A percentile compares a stretch with the other conserved stretches of the same genome.
Conservation (phyloP, 2,797 vertebrate species). For the Tragelaphus oryx region DNA sequence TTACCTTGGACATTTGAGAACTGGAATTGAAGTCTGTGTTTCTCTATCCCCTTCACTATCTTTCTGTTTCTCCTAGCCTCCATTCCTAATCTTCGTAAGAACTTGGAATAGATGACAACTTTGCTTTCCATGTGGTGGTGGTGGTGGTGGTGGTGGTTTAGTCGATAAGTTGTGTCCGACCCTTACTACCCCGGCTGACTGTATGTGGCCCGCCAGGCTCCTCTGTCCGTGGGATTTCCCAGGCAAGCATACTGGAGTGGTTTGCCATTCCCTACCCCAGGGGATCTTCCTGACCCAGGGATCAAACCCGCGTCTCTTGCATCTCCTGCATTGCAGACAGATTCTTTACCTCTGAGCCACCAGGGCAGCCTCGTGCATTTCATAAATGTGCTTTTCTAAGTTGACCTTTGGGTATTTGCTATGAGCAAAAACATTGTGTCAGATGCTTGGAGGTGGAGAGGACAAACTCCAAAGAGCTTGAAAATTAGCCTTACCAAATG, state of each 20-base stretch:
- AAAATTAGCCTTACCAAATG: not conserved
- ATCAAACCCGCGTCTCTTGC: not conserved
- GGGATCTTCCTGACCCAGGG: not conserved
- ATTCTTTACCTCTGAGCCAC: not conserved
- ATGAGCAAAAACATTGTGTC: not conserved
- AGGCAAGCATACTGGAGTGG: not conserved
- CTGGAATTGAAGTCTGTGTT: not conserved
- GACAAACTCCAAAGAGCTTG: not conserved
- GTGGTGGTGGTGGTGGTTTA: not conserved
- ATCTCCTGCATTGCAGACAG: not conserved
- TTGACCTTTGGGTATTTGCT: not conserved
- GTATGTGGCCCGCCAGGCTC: not conserved
- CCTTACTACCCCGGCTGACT: not conserved
- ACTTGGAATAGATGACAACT: not conserved
- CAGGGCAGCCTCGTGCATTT: not conserved
- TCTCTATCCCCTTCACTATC: not conserved
- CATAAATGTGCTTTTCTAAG: not conserved
- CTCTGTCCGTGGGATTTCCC: not conserved
- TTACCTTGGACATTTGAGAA: conserved; percentile 12
- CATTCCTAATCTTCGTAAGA: not conserved
- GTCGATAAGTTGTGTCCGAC: not conserved
- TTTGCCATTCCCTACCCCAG: not conserved
- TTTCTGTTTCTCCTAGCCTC: not conserved
- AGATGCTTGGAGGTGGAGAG: not conserved
- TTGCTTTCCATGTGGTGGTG: not conserved